Conservation (phyloP, 2,797 vertebrate genomes). For the Otus scops region DNA sequence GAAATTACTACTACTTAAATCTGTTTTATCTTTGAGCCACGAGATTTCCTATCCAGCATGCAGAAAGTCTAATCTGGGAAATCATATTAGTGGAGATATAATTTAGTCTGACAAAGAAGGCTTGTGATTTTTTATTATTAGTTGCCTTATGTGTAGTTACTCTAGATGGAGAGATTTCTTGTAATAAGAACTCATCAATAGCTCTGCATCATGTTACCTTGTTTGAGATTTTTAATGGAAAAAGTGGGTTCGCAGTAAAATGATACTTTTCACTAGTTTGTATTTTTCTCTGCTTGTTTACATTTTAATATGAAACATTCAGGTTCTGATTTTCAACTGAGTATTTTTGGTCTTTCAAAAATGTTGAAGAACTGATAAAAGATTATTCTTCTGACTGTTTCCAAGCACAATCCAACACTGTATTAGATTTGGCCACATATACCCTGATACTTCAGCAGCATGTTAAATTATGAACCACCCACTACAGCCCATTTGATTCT, state of each 20-base stretch:
- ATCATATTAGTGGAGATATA: slow-evolving; percentile 30
- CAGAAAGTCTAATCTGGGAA: slow-evolving; percentile 34
- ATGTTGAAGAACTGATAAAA: not conserved
- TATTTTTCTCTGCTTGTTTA: slow-evolving; percentile 11
- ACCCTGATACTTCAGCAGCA: not conserved
- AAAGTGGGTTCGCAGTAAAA: slow-evolving; percentile 7
- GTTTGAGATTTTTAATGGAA: slow-evolving; percentile 34
- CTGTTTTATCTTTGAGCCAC: slow-evolving; percentile 45
- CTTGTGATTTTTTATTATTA: slow-evolving; percentile 40
- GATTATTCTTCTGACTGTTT: not conserved
- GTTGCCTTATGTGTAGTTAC: not conserved
- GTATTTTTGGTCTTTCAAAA: not conserved
- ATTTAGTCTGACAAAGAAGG: slow-evolving; percentile 20
- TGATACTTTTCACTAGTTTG: not conserved
- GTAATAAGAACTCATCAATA: not conserved
- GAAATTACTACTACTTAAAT: slow-evolving; percentile 55
- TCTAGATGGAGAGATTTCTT: slow-evolving; percentile 48
- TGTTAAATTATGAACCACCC: not conserved
- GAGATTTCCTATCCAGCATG: slow-evolving; percentile 43
- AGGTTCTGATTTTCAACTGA: not conserved
- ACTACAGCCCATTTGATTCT: not conserved
- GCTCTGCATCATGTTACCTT: slow-evolving; percentile 23
- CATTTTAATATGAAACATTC: slow-evolving; percentile 6
- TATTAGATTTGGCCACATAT: not conserved
- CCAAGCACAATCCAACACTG: not conserved